Base-by-base conservation (phyloP, 2,888 invertebrate species). In the Empis livida region DNA sequence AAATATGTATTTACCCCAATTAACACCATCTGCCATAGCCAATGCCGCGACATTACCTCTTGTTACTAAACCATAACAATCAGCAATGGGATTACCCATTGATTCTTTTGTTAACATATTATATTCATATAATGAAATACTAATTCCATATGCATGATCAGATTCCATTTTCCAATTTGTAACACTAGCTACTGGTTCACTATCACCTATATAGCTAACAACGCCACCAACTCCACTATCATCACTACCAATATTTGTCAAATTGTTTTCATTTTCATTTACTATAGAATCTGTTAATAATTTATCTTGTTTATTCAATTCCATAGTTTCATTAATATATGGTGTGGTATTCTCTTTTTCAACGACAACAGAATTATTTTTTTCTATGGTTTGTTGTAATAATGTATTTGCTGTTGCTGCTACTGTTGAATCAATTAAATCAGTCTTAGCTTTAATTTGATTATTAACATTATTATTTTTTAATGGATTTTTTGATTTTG, bases 11-110 rank as follows among this genome's bases (percentile, higher is more conserved):
- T 62, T 60, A 66, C 91, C 91, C 91, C 91, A 92, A 69, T 92
- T 91, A 3, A 91, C 91, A 20, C 91, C 91, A 70, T 91, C 91
- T 4, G 90, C 91, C 48, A 92, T 74, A 13, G 84, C 83, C 64
- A 91, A 71, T 48, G 89, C 74, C 14, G 84, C 82, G 51, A 80
- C 83, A 70, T 89, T 84, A n/a, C 73, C 73, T 44, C 80, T 70
- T 5, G 78, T 76, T 35, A 80, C 81, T 50, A 91, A 72, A 1
- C 84, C 90, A 70, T 85, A 91, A 57, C 88, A 85, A 70, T 91
- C 91, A 14, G 91, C 91, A 53, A 91, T 84, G 1, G 91, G 91
- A 64, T 84, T 84, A 2, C 89, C 89, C 71, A 79, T 76, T 54
- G 73, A 71, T 49, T 73, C 68, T 53, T 80, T 79, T 47, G 82